These are phyloP conservation scores for Holacanthus passer DNA, from an alignment of 2,113 vertebrate genomes.

Conservation along the genomic window DNA sequence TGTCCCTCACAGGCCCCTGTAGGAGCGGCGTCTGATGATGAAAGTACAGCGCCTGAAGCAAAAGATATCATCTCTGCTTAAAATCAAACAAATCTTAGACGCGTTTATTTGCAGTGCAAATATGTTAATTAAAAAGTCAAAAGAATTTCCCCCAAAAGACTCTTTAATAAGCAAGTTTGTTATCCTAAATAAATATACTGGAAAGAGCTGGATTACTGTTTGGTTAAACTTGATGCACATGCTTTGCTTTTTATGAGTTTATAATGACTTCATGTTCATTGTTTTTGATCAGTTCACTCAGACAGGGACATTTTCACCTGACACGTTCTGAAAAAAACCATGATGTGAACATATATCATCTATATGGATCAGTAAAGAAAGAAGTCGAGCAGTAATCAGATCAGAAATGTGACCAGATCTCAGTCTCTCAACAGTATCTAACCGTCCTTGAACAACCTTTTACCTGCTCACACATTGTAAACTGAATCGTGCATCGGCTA, in stretches of 20 bases:
- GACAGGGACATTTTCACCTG: neutral
- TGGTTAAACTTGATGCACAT: no score
- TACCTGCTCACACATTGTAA: slow-evolving; percentile 50
- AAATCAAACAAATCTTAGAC: slow-evolving; percentile 22
- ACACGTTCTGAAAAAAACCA: neutral
- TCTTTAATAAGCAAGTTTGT: neutral
- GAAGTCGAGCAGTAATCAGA: neutral
- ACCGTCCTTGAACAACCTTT: slow-evolving; percentile 34
- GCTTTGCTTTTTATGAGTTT: neutral
- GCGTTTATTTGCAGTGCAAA: slow-evolving; percentile 6
- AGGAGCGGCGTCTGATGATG: neutral
- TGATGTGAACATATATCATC: neutral
- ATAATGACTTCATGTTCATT: neutral
- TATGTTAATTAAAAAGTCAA: neutral
- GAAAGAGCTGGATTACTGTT: neutral
- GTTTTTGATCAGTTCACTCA: neutral
- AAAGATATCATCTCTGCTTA: neutral
- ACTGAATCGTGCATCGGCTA: slow-evolving; percentile 28
- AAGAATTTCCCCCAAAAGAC: neutral
- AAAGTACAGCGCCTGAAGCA: neutral
- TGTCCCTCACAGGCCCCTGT: neutral
- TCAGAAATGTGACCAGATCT: neutral
- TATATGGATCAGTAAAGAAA: neutral
- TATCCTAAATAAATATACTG: neutral
- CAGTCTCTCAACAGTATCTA: neutral